Percentiles rank a stretch among this genome's conserved stretches.
Conservation (phyloP, 2,888 invertebrate genomes). For the Troides aeacus region DNA sequence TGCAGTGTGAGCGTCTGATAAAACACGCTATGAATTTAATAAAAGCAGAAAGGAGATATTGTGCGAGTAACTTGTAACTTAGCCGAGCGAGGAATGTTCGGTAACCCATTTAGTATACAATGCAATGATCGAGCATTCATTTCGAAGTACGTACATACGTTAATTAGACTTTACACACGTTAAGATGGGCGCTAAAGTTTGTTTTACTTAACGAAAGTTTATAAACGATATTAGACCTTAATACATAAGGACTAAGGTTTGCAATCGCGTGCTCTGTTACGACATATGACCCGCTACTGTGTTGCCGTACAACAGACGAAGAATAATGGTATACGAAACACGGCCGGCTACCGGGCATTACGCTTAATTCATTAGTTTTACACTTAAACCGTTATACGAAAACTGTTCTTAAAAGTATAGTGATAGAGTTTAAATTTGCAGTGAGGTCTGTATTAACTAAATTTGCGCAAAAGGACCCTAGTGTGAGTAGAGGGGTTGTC, state of each 20-base stretch:
- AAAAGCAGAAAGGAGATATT: too few species aligned
- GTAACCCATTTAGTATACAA: neutral
- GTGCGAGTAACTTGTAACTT: too few species aligned
- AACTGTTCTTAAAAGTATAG: slow-evolving; percentile 32
- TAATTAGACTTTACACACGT: slow-evolving; percentile 28
- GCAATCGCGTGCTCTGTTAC: slow-evolving; percentile 35
- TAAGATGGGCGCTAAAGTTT: slow-evolving; percentile 21
- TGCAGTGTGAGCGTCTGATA: too few species aligned
- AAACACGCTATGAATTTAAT: too few species aligned
- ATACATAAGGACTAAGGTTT: slow-evolving; percentile 19
- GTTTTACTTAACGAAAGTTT: slow-evolving; percentile 6
- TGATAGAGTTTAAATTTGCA: slow-evolving; percentile 35
- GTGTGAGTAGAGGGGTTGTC: slow-evolving; percentile 77
- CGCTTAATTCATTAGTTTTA: slow-evolving; percentile 77
- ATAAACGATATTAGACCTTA: slow-evolving; percentile 32
- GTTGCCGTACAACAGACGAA: slow-evolving; percentile 48
- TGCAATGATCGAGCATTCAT: neutral
- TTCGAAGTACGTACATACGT: neutral
- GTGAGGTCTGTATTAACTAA: slow-evolving; percentile 38
- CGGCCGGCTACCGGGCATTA: slow-evolving; percentile 68
- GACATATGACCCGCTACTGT: slow-evolving; percentile 36
- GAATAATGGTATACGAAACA: slow-evolving; percentile 68
- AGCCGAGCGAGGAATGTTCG: too few species aligned
- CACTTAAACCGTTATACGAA: slow-evolving; percentile 40
- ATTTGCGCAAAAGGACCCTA: slow-evolving; percentile 67